These are phyloP conservation scores for Phycodurus eques DNA, from an alignment of 2,113 vertebrate species.

Conservation along the genomic window DNA sequence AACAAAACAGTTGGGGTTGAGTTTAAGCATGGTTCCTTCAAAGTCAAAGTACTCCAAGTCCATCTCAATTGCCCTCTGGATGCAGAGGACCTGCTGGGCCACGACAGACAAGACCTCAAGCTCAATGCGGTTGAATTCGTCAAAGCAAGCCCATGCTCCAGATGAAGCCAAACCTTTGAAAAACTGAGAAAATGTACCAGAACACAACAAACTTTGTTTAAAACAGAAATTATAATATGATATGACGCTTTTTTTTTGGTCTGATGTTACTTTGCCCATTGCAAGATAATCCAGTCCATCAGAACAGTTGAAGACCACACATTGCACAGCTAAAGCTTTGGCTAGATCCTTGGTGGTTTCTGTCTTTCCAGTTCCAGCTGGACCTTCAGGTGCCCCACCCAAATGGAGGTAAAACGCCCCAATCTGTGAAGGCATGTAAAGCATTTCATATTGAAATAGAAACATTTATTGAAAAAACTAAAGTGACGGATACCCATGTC, in stretches of 20 bases:
- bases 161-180: conserved; percentile 92
- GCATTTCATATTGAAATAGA: background rate
- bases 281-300: conserved; percentile 94
- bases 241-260: background rate
- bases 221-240: background rate
- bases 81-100: conserved; percentile 96
- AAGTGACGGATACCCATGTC: background rate
- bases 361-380: conserved; percentile 95
- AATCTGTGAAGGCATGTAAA: conserved; percentile 61
- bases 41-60: conserved; percentile 87
- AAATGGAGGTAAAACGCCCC: conserved; percentile 90
- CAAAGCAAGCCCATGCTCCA: conserved; percentile 94
- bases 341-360: conserved; percentile 95
- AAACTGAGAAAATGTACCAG: conserved; percentile 66
- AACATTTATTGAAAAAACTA: background rate
- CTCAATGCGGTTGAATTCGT: conserved; percentile 95
- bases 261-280: conserved; percentile 77
- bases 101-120: conserved; percentile 95
- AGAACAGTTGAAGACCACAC: conserved; percentile 94
- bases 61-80: conserved; percentile 88
- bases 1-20: conserved; percentile 97
- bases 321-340: conserved; percentile 95
- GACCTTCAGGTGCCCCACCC: conserved; percentile 92
- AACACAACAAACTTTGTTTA: background rate
- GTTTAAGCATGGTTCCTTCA: conserved; percentile 91